Evolutionary conservation across 2,888 invertebrate species (phyloP).

Genomic region (Coelinius sp.): DNA sequence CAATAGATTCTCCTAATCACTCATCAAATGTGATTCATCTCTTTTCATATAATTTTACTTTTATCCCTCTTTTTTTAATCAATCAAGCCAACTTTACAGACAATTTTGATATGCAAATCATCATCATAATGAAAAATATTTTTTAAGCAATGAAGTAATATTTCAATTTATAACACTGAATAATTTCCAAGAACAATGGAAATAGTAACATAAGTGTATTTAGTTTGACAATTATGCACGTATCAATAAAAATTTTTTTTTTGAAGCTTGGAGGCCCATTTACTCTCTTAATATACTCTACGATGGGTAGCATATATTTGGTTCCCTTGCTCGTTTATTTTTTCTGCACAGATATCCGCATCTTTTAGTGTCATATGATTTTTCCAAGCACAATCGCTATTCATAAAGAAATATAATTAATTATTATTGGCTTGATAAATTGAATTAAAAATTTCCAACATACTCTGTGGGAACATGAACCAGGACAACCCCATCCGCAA

Average conservation of each 20-base stretch:
- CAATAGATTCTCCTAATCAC: not conserved
- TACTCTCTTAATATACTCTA: not conserved
- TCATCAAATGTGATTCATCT: not conserved
- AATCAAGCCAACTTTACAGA: not conserved
- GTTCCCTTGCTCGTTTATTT: not conserved
- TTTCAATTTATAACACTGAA: not conserved
- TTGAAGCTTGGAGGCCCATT: too few species aligned
- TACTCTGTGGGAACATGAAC: not conserved
- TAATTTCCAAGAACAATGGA: not conserved
- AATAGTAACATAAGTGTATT: not conserved
- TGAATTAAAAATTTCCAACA: not conserved
- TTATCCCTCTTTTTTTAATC: not conserved
- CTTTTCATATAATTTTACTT: not conserved
- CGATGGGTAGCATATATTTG: not conserved
- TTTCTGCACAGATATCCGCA: not conserved
- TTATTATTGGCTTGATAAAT: not conserved
- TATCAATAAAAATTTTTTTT: too few species aligned
- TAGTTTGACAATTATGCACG: not conserved
- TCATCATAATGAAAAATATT: too few species aligned
- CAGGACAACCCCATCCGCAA: conserved; percentile 19
- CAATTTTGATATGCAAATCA: not conserved
- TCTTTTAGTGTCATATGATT: not conserved
- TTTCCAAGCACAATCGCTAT: not conserved
- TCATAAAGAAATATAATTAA: not conserved
- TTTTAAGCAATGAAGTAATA: not conserved